These are phyloP conservation scores for Cyprinodon variegatus DNA, from an alignment of 2,113 vertebrate genomes.

Conservation along the genomic window DNA sequence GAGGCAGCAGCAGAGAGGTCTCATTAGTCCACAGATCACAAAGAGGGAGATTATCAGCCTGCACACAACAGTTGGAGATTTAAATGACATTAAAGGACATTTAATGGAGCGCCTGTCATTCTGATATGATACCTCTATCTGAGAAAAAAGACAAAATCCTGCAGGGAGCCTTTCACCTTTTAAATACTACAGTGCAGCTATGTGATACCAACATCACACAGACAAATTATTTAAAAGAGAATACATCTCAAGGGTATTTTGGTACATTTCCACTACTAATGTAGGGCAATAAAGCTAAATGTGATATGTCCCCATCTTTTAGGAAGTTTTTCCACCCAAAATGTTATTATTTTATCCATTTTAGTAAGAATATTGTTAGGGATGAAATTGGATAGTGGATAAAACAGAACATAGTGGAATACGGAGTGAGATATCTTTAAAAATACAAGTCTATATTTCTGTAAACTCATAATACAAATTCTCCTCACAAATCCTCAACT, in stretches of 20 bases:
- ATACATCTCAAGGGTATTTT: not conserved
- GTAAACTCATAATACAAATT: slow-evolving; percentile 47
- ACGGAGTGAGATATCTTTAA: not conserved
- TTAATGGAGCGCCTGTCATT: slow-evolving; percentile 61
- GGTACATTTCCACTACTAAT: not conserved
- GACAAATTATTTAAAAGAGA: slow-evolving; percentile 32
- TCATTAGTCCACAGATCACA: slow-evolving; percentile 73
- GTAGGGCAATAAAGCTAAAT: slow-evolving; percentile 5
- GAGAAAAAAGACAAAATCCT: slow-evolving; percentile 45
- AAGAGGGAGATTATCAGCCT: slow-evolving; percentile 74
- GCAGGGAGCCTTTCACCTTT: slow-evolving; percentile 44
- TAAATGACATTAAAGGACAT: slow-evolving; percentile 70
- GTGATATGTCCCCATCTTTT: slow-evolving; percentile 2
- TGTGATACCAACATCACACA: slow-evolving; percentile 39
- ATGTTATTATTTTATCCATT: not conserved
- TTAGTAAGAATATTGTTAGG: not conserved
- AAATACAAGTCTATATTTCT: slow-evolving; percentile 13
- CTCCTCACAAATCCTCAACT: slow-evolving; percentile 31
- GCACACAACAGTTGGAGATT: slow-evolving; percentile 74
- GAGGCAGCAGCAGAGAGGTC: slow-evolving; percentile 81
- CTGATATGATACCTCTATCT: slow-evolving; percentile 69
- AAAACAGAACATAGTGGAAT: not conserved
- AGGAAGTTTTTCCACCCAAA: not conserved
- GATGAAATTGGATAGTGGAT: not conserved
- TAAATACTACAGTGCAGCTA: slow-evolving; percentile 26